These are phyloP conservation scores for Suncus etruscus DNA, from an alignment of 2,113 vertebrate genomes.

Conservation along the genomic window DNA sequence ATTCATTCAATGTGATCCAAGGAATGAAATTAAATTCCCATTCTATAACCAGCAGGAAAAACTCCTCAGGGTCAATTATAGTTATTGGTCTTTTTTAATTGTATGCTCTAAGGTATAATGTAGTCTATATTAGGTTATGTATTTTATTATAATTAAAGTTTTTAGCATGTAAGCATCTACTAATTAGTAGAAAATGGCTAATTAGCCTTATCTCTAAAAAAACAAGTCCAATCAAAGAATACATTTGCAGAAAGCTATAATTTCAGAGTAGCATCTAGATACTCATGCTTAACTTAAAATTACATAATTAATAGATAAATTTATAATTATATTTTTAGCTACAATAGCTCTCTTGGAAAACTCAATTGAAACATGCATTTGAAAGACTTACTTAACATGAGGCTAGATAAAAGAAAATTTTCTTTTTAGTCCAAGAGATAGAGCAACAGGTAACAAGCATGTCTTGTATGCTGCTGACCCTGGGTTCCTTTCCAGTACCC, in stretches of 20 bases:
- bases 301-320: slow-evolving; percentile 4
- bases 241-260: slow-evolving; percentile 46
- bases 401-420: slow-evolving; percentile 17
- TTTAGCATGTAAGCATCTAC: slow-evolving; percentile 59
- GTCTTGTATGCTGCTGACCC: no score
- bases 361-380: not conserved
- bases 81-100: slow-evolving; percentile 67
- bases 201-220: slow-evolving; percentile 63
- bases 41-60: slow-evolving; percentile 45
- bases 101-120: slow-evolving; percentile 53
- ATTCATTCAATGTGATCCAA: slow-evolving; percentile 47
- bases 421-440: not conserved
- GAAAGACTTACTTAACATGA: not conserved
- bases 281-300: not conserved
- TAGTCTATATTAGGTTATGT: slow-evolving; percentile 30
- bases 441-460: no score
- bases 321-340: slow-evolving; percentile 14
- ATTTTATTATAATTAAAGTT: slow-evolving; percentile 58
- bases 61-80: slow-evolving; percentile 64
- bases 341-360: not conserved
- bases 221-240: slow-evolving; percentile 62
- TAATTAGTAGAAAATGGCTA: slow-evolving; percentile 71
- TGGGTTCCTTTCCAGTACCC: no score
- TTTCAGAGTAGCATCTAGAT: slow-evolving; percentile 51
- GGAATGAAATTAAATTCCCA: slow-evolving; percentile 59